Base-by-base conservation (phyloP, 2,888 invertebrate genomes). In the Melanchra persicariae region DNA sequence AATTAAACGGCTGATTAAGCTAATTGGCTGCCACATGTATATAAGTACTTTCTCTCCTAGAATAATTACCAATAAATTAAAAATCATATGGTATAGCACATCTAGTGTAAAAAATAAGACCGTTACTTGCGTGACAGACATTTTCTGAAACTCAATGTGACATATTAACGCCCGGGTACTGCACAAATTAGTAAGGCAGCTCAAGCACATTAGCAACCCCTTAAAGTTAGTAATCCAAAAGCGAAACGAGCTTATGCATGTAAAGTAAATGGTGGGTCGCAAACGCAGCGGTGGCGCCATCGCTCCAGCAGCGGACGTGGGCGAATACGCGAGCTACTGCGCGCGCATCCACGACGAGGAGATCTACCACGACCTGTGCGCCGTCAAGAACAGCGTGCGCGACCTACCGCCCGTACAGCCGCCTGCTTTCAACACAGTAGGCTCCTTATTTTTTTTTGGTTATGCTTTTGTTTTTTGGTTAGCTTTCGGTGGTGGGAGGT, bases 311-410 rank as follows among this genome's bases (percentile, higher is more conserved):
- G 90, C 89, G 81, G 96, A 95, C 85, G 97, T 96, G 86, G 96
- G 96, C 87, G 97, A 97, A 90, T 97, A 97, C 92, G 96, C 97
- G 88, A 97, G 96, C 93, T 97, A 96, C 95, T 97, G 97, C 96
- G 97, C 97, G 93, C 97, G 97, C 93, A 96, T 97, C 91, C 97
- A 97, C 96, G 98, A 98, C 93, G 99, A 99, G 94, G 98, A 98
- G 96, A 98, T 99, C 94, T 99, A 99, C 97, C 98, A 99, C 96
- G 99, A 99, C 97, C 97, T 99, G 91, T 98, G 98, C 97, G 97
- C 97, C 87, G 97, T 98, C 91, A 96, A 97, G 94, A 94, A 94
- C 85, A 93, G 93, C 87, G 84, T 83, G 52, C 93, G 95, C 91
- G 95, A 95, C 88, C 95, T 94, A 93, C 95, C 96, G 93, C 93